Evolutionary conservation across 2,888 invertebrate species (phyloP).

Genomic region (Synanthedon andrenaeformis): DNA sequence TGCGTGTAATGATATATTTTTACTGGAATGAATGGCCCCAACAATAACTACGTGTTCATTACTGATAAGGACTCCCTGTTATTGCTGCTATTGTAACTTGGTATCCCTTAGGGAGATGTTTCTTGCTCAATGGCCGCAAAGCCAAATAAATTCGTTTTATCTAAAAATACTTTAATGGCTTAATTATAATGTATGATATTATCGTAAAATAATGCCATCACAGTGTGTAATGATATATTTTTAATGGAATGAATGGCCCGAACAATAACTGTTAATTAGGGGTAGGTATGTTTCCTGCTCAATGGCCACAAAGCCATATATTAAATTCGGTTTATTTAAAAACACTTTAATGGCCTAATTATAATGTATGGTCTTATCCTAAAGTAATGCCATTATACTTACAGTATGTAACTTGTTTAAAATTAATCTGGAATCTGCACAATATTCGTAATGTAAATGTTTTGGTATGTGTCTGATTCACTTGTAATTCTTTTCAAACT

Average conservation of each 20-base stretch:
- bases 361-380: not conserved
- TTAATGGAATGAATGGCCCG: slow-evolving; percentile 39
- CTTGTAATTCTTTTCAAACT: too few relatives aligned
- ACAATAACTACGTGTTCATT: slow-evolving; percentile 45
- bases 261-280: slow-evolving; percentile 42
- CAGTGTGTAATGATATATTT: slow-evolving; percentile 36
- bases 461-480: too few relatives aligned
- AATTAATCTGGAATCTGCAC: too few relatives aligned
- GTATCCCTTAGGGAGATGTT: slow-evolving; percentile 24
- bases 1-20: slow-evolving; percentile 50
- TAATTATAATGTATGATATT: not conserved
- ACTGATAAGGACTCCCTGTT: slow-evolving; percentile 45
- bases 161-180: not conserved
- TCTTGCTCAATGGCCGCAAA: slow-evolving; percentile 17
- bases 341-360: slow-evolving; percentile 10
- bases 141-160: not conserved
- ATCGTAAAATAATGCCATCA: not conserved
- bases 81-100: slow-evolving; percentile 28
- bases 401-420: too few relatives aligned
- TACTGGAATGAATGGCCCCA: slow-evolving; percentile 37
- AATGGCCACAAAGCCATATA: too few relatives aligned
- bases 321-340: too few relatives aligned
- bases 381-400: not conserved
- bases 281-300: too few relatives aligned
- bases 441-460: too few relatives aligned